Evolutionary conservation across 2,888 invertebrate species (phyloP), one percentile per base, ranked within the genome.

Genomic region (Microchrysa polita): DNA sequence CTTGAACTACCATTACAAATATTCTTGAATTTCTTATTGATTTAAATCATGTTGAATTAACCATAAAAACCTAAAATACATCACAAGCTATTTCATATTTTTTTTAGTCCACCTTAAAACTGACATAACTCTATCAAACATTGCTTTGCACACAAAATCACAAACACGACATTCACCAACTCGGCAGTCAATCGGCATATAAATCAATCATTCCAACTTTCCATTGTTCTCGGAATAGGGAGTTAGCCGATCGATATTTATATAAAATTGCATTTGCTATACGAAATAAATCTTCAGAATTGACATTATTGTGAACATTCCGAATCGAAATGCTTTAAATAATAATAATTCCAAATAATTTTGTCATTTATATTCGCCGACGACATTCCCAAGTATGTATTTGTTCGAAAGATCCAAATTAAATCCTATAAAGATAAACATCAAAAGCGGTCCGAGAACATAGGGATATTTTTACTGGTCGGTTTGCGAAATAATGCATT

Each of bases 291-390:
- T 59, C 59, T 22, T 59, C 14, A 10, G 20, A 5, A 23, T 23
- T 59, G 59, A 59, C 59, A 59, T 20, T 23, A 59, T 34, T 59
- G 59, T 59, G 59, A 59, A 23, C 59, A 59, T 59, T 14, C 22
- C 59, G 14, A 59, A 59, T 59, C 59, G 59, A 59, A 59, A 59
- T 59, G 23, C 23, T 59, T 59, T 59, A 22, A 59, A 59, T 59
- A 59, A 59, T 59, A 59, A 59, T 22, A 22, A 59, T 59, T 59
- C 59, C 23, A 59, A 59, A 59, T 59, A 59, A 59, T 59, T 59
- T 14, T 9, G 22, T 14, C 59, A 23, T 59, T 59, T 59, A 59
- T 59, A 59, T 59, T 59, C 59, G 23, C 59, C 59, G 59, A 5
- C 59, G 10, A 22, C 23, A 59, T 59, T n/a, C 10, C 18, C 59